Percentiles rank a stretch among this genome's conserved stretches.
These are phyloP conservation scores for Parochlus steinenii DNA, from an alignment of 2,888 invertebrate species.

Conservation along the genomic window DNA sequence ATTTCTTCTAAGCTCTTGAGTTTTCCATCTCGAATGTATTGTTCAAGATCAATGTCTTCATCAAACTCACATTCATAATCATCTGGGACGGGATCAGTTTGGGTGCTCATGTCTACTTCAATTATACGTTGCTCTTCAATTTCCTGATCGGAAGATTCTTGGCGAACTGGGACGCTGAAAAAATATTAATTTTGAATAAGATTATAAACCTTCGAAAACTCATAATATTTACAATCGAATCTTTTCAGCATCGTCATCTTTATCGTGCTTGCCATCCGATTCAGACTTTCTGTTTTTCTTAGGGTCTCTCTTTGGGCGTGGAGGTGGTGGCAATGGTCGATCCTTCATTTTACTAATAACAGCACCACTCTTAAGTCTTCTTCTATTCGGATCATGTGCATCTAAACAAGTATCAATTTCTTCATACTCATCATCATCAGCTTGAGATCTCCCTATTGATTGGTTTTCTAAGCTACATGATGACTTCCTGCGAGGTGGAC, in stretches of 20 bases:
- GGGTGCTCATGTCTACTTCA: conserved; percentile 64
- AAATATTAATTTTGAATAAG: conserved; percentile 18
- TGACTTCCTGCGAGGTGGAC: conserved; percentile 43
- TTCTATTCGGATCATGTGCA: conserved; percentile 22
- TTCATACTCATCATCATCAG: conserved; percentile 39
- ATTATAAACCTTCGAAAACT: background rate
- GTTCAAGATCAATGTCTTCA: conserved; percentile 26
- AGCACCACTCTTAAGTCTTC: conserved; percentile 54
- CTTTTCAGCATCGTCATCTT: conserved; percentile 19
- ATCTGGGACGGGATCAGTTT: conserved; percentile 71
- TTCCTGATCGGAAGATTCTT: background rate
- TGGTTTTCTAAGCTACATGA: conserved; percentile 38
- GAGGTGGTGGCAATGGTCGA: conserved; percentile 72
- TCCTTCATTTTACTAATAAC: conserved; percentile 70
- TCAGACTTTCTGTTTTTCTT: conserved; percentile 30
- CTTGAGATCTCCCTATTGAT: conserved; percentile 26
- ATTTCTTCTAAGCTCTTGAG: conserved; percentile 26
- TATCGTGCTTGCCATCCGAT: conserved; percentile 20
- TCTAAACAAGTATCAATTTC: conserved; percentile 26
- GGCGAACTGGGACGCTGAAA: background rate
- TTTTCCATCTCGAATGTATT: conserved; percentile 17
- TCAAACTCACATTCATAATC: conserved; percentile 34
- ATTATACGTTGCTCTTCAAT: too few relatives aligned
- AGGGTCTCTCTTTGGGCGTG: conserved; percentile 57
- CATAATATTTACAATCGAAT: conserved; percentile 7